phyloP scores from a whole-genome alignment of 2,113 vertebrate species.

The Gyps fulvus region DNA sequence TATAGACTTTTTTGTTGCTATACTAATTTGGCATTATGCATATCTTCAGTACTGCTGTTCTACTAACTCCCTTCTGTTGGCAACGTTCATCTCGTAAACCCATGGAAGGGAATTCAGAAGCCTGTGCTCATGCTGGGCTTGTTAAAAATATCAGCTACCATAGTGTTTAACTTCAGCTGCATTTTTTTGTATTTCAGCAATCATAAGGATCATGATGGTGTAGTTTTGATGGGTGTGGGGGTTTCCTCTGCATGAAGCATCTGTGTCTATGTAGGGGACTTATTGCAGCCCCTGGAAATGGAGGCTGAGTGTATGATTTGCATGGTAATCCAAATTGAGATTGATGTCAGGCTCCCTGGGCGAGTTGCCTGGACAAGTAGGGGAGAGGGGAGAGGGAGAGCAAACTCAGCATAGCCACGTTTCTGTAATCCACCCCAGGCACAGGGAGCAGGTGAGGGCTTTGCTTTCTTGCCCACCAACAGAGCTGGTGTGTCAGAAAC shows the following conservation, averaged over 20 bases:
- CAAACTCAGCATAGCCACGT: rapidly evolving
- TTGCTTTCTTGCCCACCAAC: not conserved
- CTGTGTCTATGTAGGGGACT: not conserved
- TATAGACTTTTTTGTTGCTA: not conserved
- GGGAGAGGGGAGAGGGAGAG: not conserved
- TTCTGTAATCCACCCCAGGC: not conserved
- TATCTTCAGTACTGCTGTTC: not conserved
- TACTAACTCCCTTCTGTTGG: not conserved
- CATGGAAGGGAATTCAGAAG: not conserved
- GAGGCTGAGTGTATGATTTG: not conserved
- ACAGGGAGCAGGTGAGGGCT: not conserved
- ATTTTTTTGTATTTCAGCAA: not conserved
- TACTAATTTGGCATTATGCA: not conserved
- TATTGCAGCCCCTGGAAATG: not conserved
- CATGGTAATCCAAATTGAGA: not conserved
- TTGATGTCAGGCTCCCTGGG: not conserved
- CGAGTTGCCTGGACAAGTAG: not conserved
- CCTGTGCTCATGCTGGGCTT: not conserved
- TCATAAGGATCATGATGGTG: not conserved
- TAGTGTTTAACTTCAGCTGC: not conserved
- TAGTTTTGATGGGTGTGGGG: not conserved
- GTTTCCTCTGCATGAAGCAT: not conserved
- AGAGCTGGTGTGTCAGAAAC: not conserved
- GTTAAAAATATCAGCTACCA: not conserved
- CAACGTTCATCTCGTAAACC: not conserved